These are phyloP conservation scores for Hirtodrosophila trivittata DNA, from an alignment of 2,888 invertebrate genomes.

Conservation along the genomic window DNA sequence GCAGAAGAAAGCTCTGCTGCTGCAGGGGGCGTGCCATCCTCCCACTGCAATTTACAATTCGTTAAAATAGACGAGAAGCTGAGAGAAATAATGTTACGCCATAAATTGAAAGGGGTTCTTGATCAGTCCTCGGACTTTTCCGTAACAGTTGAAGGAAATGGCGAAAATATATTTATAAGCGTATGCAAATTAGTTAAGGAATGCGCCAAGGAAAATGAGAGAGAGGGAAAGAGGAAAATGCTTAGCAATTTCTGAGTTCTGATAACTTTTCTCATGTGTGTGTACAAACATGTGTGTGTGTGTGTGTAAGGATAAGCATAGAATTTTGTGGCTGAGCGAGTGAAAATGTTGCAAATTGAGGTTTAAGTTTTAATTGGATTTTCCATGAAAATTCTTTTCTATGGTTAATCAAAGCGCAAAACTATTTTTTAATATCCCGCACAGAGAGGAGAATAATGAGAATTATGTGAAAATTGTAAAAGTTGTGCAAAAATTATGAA, in stretches of 20 bases:
- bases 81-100: too few relatives aligned
- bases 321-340: neutral
- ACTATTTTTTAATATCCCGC: neutral
- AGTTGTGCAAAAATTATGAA: too few relatives aligned
- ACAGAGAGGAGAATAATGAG: neutral
- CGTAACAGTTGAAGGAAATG: neutral
- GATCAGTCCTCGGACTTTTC: too few relatives aligned
- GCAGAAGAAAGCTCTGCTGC: too few relatives aligned
- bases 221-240: conserved; percentile 12
- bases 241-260: conserved; percentile 37
- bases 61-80: too few relatives aligned
- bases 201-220: neutral
- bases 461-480: too few relatives aligned
- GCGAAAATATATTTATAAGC: conserved; percentile 5
- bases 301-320: conserved; percentile 8
- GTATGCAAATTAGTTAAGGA: conserved; percentile 44
- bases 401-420: conserved; percentile 19
- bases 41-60: too few relatives aligned
- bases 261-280: conserved; percentile 40
- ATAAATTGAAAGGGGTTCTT: too few relatives aligned
- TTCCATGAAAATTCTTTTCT: conserved; percentile 15
- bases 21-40: too few relatives aligned
- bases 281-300: neutral
- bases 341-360: conserved; percentile 7
- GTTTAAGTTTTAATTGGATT: conserved; percentile 44